These are phyloP conservation scores for Gymnocypris eckloni DNA, from an alignment of 2,797 vertebrate genomes.

Conservation along the genomic window DNA sequence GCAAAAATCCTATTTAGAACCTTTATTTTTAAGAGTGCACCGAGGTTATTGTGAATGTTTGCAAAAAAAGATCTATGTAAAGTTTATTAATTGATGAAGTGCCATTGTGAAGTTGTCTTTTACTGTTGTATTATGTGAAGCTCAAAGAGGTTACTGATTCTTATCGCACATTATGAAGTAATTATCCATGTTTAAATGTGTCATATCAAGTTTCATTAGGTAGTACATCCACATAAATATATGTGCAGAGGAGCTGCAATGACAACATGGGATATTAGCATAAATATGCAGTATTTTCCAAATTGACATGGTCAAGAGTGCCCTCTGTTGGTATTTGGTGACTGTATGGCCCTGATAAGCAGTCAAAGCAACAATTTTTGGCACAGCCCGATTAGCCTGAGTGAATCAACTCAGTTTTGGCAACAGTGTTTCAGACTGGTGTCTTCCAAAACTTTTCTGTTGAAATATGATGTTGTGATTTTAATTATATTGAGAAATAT, in stretches of 20 bases:
- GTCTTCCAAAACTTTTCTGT: background rate
- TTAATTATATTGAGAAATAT: background rate
- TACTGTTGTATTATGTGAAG: conserved; percentile 67
- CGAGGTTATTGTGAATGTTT: conserved; percentile 72
- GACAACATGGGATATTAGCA: background rate
- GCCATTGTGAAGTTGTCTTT: conserved; percentile 69
- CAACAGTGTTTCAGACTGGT: background rate
- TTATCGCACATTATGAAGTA: background rate
- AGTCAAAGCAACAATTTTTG: background rate
- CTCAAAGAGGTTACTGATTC: conserved; percentile 66
- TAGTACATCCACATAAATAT: conserved; percentile 27
- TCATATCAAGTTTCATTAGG: background rate
- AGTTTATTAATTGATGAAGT: conserved; percentile 75
- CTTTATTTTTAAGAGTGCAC: conserved; percentile 4
- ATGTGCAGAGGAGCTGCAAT: background rate
- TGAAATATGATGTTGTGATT: background rate
- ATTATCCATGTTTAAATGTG: conserved; percentile 1
- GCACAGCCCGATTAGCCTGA: background rate
- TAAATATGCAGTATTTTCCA: background rate
- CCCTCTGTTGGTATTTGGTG: conserved; percentile 32
- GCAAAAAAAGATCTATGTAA: conserved; percentile 70
- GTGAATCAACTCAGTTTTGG: conserved; percentile 10
- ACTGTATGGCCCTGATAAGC: background rate
- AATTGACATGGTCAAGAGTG: conserved; percentile 8
- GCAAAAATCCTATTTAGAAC: background rate